Percentiles rank a stretch among this genome's conserved stretches.
Evolutionary conservation across 2,113 vertebrate genomes (phyloP).

Genomic region (Opisthocomus hoazin): DNA sequence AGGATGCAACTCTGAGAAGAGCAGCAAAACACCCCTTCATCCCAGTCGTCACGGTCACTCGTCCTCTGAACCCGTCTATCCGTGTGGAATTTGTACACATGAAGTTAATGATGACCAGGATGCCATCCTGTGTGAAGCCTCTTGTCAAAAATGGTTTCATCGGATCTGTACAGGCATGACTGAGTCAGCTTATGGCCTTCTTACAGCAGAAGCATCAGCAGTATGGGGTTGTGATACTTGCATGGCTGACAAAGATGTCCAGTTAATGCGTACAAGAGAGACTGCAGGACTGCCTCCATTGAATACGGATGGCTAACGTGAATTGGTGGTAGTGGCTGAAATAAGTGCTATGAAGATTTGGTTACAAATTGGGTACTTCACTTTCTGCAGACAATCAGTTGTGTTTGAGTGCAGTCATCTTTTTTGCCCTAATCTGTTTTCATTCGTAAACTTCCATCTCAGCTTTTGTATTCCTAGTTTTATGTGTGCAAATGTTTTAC

Average conservation of each 20-base stretch:
- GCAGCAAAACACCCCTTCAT: conserved; percentile 67
- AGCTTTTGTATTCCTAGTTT: conserved; percentile 25
- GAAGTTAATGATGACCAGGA: conserved; percentile 86
- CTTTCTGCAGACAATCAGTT: conserved; percentile 47
- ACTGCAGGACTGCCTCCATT: conserved; percentile 15
- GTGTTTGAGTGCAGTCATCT: not conserved
- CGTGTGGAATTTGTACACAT: conserved; percentile 80
- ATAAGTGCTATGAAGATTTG: not conserved
- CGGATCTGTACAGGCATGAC: conserved; percentile 86
- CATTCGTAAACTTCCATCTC: not conserved
- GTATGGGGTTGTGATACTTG: conserved; percentile 86
- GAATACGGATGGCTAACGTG: conserved; percentile 60
- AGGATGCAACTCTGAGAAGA: conserved; percentile 63
- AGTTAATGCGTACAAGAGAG: conserved; percentile 73
- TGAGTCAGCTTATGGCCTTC: conserved; percentile 81
- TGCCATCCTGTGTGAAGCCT: conserved; percentile 83
- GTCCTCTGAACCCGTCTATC: conserved; percentile 73
- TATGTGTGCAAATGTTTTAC: not conserved
- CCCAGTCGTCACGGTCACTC: conserved; percentile 66
- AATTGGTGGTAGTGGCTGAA: not conserved
- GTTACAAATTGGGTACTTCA: conserved; percentile 21
- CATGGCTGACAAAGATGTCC: conserved; percentile 80
- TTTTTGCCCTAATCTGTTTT: not conserved
- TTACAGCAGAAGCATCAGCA: conserved; percentile 78
- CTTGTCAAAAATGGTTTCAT: conserved; percentile 87